These are phyloP conservation scores for Aricia artaxerxes DNA, from an alignment of 2,888 invertebrate species.

Conservation along the genomic window DNA sequence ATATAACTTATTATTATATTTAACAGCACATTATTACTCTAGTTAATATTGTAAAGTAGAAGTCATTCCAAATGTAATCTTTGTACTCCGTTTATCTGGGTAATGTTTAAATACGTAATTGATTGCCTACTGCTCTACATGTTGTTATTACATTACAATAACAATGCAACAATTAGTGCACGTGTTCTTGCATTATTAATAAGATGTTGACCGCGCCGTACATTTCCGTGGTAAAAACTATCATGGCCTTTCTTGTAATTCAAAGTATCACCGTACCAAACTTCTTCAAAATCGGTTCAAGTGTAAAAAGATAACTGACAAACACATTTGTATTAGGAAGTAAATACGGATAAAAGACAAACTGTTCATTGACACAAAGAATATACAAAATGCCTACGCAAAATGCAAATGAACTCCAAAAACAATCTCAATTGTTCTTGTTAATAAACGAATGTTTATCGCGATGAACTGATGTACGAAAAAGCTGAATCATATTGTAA, in stretches of 20 bases:
- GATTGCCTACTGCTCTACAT: neutral
- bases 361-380: neutral
- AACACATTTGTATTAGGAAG: neutral
- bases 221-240: neutral
- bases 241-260: neutral
- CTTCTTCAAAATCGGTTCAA: neutral
- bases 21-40: neutral
- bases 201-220: neutral
- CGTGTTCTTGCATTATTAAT: neutral
- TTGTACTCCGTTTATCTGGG: neutral
- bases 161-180: slow-evolving; percentile 10
- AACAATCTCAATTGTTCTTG: neutral
- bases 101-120: neutral
- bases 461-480: neutral
- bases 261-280: neutral
- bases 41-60: neutral
- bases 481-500: slow-evolving; percentile 18
- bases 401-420: slow-evolving; percentile 7
- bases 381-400: neutral
- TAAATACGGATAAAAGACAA: neutral
- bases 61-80: neutral
- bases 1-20: neutral
- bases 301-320: neutral
- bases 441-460: neutral
- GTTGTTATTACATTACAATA: slow-evolving; percentile 12